Conservation (phyloP, 2,113 vertebrate genomes). For the Marmota monax region DNA sequence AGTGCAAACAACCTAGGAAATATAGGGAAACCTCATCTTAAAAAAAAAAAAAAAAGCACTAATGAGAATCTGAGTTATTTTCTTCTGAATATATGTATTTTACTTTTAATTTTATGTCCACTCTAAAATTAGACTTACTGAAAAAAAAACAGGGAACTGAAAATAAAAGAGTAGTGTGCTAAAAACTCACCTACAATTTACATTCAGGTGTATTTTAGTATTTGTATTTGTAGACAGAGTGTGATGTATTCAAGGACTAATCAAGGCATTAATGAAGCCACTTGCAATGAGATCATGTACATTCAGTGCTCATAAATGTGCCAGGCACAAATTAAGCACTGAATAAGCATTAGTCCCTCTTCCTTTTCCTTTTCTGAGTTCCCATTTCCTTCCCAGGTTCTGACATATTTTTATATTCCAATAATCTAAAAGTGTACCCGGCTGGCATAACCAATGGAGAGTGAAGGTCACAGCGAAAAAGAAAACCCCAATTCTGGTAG, state of each 20-base stretch:
- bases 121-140: conserved; percentile 45
- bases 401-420: neutral
- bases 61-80: conserved; percentile 15
- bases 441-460: neutral
- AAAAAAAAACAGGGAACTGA: conserved; percentile 48
- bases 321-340: neutral
- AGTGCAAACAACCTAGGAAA: neutral
- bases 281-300: neutral
- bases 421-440: neutral
- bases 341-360: neutral
- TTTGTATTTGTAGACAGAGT: neutral
- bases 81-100: neutral
- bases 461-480: neutral
- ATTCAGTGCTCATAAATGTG: neutral
- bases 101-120: conserved; percentile 51
- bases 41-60: neutral
- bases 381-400: neutral
- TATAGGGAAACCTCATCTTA: rapidly evolving
- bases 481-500: neutral
- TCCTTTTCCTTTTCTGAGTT: neutral
- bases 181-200: conserved; percentile 35
- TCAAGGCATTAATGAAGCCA: neutral
- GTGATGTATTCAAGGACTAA: conserved; percentile 15
- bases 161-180: conserved; percentile 41
- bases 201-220: neutral